A percentile compares a stretch with the other conserved stretches of the same genome.
These are phyloP conservation scores for Luperina nickerlii DNA, from an alignment of 2,888 invertebrate genomes.

Conservation along the genomic window DNA sequence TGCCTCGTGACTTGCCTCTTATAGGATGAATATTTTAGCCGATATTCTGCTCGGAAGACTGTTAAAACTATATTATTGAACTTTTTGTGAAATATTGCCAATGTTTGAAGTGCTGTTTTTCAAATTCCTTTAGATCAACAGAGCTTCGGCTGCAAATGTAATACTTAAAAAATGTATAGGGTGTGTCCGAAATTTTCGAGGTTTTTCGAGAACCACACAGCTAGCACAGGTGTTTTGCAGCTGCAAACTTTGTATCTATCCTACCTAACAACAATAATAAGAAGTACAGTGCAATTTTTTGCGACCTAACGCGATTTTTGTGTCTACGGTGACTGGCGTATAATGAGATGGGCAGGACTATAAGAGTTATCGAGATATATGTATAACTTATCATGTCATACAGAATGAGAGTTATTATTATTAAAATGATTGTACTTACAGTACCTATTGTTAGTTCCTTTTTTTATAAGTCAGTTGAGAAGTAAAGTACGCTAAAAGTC, in stretches of 20 bases:
- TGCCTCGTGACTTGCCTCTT: neutral
- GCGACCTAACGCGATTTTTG: neutral
- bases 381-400: neutral
- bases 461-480: constrained; percentile 15
- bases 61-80: neutral
- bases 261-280: neutral
- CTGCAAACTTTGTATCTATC: neutral
- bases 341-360: too few relatives aligned
- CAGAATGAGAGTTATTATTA: neutral
- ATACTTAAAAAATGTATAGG: neutral
- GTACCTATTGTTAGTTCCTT: neutral
- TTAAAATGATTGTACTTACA: neutral
- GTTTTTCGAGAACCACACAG: neutral
- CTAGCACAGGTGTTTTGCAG: neutral
- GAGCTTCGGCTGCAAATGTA: neutral
- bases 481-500: constrained; percentile 46
- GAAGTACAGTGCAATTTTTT: neutral
- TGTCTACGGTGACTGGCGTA: neutral
- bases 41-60: neutral
- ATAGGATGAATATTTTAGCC: neutral
- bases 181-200: neutral
- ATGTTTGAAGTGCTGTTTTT: neutral
- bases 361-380: neutral
- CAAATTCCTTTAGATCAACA: neutral
- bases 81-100: neutral